Base-by-base conservation (phyloP, 1,140 invertebrate species). In the Goniozus legneri region DNA sequence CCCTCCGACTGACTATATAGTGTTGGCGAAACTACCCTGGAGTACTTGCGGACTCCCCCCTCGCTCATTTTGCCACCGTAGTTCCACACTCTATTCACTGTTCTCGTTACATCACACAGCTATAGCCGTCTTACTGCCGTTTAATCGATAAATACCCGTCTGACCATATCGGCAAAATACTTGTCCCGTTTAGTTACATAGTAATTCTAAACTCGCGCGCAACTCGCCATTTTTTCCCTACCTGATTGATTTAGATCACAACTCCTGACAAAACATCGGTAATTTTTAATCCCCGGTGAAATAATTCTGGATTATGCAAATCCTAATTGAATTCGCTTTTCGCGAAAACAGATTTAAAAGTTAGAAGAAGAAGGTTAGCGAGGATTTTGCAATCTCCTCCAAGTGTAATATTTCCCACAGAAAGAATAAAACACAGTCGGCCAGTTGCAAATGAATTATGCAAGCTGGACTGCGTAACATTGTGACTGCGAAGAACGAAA, bases 81-180 rank as follows among this genome's bases (percentile, higher is more conserved):
- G 4, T 37, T 36, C 21, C 36, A 54, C 21, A 18, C 13, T 33
- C 44, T 32, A 27, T 27, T 27, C 24, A 6, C 24, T 27, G 40
- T 50, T 51, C 47, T 52, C 52, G 36, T 60, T 61, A 57, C 54
- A 61, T 61, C 54, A 56, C 22, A 54, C 41, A 30, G 43, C 47
- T 60, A 54, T 54, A 51, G 48, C n/a, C 35, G 31, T 16, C 31
- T 47, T 37, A 35, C 57, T 49, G 47, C 39, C 46, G 60, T 55
- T 52, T 50, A 61, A 61, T 61, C 59, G 54, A 61, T 61, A 60
- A 60, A 61, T 61, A 57, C 36, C 51, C 53, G 16, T 40, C 55
- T 49, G 44, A 42, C 44, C 49, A 30, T 21, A 41, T 53, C 42
- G 43, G n/a, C n/a, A n/a, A n/a, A n/a, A n/a, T n/a, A n/a, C n/a